Evolutionary conservation across 1,140 invertebrate genomes (phyloP).

Genomic region (Calycopis cecrops): DNA sequence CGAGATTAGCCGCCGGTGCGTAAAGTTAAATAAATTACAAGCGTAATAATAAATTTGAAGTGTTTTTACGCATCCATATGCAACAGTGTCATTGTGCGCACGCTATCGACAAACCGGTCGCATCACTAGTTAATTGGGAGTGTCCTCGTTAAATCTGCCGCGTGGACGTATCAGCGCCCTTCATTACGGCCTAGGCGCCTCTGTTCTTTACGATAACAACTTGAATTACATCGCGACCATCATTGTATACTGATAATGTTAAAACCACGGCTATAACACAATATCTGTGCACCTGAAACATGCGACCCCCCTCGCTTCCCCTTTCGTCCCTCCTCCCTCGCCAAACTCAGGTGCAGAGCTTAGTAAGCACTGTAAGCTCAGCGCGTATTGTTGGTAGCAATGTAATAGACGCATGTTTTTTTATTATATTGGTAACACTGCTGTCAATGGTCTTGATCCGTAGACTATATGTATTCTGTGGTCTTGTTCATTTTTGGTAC

Average conservation of each 20-base stretch:
- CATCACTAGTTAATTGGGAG: slow-evolving; percentile 19
- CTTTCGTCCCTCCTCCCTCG: too few relatives aligned
- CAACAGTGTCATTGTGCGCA: slow-evolving; percentile 7
- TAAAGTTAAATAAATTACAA: slow-evolving; percentile 16
- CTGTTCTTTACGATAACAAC: slow-evolving; percentile 19
- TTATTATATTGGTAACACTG: too few relatives aligned
- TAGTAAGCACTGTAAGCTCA: too few relatives aligned
- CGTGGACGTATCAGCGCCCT: slow-evolving; percentile 19
- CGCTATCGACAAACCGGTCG: slow-evolving; percentile 13
- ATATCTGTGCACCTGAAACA: too few relatives aligned
- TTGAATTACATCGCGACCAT: slow-evolving; percentile 19
- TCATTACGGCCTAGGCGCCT: slow-evolving; percentile 20
- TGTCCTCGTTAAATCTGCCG: slow-evolving; percentile 19
- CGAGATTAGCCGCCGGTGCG: slow-evolving; percentile 8
- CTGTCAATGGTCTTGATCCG: too few relatives aligned
- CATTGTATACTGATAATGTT: slow-evolving; percentile 18
- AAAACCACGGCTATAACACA: slow-evolving; percentile 1
- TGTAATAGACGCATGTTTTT: too few relatives aligned
- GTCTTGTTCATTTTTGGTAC: too few relatives aligned
- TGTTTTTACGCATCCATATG: slow-evolving; percentile 10
- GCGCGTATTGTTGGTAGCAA: too few relatives aligned
- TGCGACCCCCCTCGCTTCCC: too few relatives aligned
- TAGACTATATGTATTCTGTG: too few relatives aligned
- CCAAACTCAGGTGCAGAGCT: too few relatives aligned
- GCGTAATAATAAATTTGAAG: slow-evolving; percentile 5